Conservation (phyloP, 2,797 vertebrate species). For the Enteromius fasciolatus region DNA sequence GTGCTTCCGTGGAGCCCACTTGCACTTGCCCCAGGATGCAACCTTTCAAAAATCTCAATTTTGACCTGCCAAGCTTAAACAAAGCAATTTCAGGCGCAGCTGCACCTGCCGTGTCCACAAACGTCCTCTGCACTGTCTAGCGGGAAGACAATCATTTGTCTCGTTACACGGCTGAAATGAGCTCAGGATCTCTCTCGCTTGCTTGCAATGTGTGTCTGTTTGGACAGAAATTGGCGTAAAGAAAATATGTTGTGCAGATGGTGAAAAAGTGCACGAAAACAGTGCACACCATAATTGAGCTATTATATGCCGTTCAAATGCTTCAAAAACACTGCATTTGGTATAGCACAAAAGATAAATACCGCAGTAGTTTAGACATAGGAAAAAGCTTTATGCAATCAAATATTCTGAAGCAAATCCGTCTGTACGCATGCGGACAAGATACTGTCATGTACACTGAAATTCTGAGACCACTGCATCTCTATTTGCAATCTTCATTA, state of each 20-base stretch:
- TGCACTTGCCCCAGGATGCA: constrained; percentile 63
- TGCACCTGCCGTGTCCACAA: constrained; percentile 75
- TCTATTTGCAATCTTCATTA: constrained; percentile 11
- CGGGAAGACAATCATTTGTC: constrained; percentile 82
- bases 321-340: not conserved
- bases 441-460: not conserved
- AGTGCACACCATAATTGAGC: constrained; percentile 6
- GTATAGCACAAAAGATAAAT: not conserved
- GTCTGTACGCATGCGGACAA: not conserved
- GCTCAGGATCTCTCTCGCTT: constrained; percentile 61
- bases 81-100: constrained; percentile 78
- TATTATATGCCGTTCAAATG: constrained; percentile 6
- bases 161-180: constrained; percentile 72
- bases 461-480: constrained; percentile 9
- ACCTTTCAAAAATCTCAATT: constrained; percentile 71
- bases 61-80: constrained; percentile 80
- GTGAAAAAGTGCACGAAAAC: constrained; percentile 9
- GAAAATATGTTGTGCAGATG: constrained; percentile 26
- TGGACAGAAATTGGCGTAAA: constrained; percentile 24
- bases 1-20: constrained; percentile 49
- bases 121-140: constrained; percentile 64
- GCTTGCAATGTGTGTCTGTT: constrained; percentile 36
- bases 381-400: not conserved
- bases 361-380: not conserved
- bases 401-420: constrained; percentile 4